These are phyloP conservation scores for Temnopleurus reevesii DNA, from an alignment of 53 echinoderm and acorn worm genomes.

Conservation along the genomic window DNA sequence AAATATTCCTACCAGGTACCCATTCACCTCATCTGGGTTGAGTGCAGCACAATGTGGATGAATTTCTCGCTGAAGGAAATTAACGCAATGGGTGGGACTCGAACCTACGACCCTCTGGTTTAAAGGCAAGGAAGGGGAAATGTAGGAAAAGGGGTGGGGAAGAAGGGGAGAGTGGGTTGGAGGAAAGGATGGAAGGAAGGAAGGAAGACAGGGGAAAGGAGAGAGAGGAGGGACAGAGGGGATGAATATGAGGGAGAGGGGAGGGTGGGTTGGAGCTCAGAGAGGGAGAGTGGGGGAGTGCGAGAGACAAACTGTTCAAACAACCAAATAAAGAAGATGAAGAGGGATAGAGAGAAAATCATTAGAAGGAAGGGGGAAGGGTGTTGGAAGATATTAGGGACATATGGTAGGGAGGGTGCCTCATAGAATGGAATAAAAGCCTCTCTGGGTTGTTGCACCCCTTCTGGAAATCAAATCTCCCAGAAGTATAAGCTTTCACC, in stretches of 20 bases:
- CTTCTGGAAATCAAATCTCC: background rate
- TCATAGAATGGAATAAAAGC: no score
- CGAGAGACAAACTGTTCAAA: background rate
- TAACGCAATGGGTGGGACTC: no score
- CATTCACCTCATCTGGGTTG: no score
- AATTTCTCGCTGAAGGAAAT: no score
- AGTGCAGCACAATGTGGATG: no score
- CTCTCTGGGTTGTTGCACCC: background rate
- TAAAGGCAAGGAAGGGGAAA: no score
- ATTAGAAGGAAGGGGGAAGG: background rate
- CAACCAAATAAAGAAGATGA: background rate
- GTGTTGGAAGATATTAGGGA: background rate
- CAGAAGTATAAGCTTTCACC: slow-evolving; percentile 1
- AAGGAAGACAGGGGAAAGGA: background rate
- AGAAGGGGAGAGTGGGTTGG: background rate
- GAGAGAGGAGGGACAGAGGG: background rate
- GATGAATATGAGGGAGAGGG: background rate
- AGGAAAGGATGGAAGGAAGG: background rate
- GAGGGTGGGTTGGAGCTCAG: background rate
- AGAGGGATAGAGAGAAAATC: background rate
- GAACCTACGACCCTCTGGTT: no score
- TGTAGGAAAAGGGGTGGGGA: background rate
- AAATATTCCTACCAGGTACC: no score
- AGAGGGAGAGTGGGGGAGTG: background rate
- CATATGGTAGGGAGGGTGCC: no score